Conservation (phyloP, 92 coral and sea anemone species). For the Zoanthus sansibaricus region DNA sequence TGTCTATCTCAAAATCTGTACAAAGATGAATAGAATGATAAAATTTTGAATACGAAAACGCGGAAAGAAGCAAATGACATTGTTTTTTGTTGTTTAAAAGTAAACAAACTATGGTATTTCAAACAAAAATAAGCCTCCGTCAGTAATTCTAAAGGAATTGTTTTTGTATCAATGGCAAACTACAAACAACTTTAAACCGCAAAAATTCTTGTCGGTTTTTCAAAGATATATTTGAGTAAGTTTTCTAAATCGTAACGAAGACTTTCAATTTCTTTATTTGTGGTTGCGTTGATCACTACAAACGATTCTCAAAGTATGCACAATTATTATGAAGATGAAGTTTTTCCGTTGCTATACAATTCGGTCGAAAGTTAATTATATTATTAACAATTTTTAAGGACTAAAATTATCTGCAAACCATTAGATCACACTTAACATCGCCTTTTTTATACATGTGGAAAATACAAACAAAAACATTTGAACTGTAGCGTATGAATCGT, state of each 20-base stretch:
- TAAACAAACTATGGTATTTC: constrained; percentile 24
- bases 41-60: constrained; percentile 15
- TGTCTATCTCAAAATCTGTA: not conserved
- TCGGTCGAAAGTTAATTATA: constrained; percentile 11
- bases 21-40: not conserved
- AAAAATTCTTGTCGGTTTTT: not conserved
- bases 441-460: not conserved
- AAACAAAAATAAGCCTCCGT: not conserved
- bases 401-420: not conserved
- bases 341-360: constrained; percentile 7
- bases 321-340: constrained; percentile 11
- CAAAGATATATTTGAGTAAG: not conserved
- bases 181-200: not conserved
- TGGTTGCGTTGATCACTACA: constrained; percentile 18
- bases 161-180: not conserved
- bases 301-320: constrained; percentile 34
- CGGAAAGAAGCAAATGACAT: constrained; percentile 31
- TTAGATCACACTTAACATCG: not conserved
- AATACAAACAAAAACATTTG: not conserved
- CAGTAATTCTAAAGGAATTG: not conserved
- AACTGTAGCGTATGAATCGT: not conserved
- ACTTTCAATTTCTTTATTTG: not conserved
- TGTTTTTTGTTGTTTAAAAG: constrained; percentile 25
- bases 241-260: not conserved
- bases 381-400: not conserved